Evolutionary conservation across 2,797 vertebrate species (phyloP), one percentile per base, ranked within the genome.

Genomic region (Gadopsis bispinosus): DNA sequence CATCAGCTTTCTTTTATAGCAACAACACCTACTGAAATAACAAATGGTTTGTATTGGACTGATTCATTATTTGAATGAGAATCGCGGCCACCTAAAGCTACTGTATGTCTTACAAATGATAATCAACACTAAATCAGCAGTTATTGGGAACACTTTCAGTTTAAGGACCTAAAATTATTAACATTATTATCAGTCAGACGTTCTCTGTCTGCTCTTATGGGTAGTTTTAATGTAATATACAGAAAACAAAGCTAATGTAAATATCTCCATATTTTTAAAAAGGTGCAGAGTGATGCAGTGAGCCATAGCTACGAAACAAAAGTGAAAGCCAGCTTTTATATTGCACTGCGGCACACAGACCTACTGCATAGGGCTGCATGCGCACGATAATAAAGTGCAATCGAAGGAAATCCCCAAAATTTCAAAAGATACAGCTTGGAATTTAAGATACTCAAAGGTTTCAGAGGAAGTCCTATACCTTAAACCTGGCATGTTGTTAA

Each of bases 271-370:
- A 19, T 14, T 59, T 56, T 11, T 8, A 26, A 26, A 26, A 26
- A 20, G 7, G 13, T 1, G 26, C 1, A 55, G 0, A 72, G 16
- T 7, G 3, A 4, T 2, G n/a, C 7, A 6, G 20, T 8, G 4
- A 33, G 8, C 26, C 58, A 4, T 8, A 22, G 9, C 16, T 5
- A 26, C 1, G 7, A 87, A 85, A n/a, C 48, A 45, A 83, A 88
- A 85, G 41, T 54, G n/a, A 83, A 87, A 88, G 53, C 3, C 2
- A 59, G 13, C 0, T 3, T 48, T 33, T 11, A 39, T 0, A 0
- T 1, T 50, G 19, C 7, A 8, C 1, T 66, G 3, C 0, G 17
- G 4, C 13, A 47, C 22, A 3, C 8, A 31, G 5, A 26, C 9
- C 13, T 17, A 4, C 7, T 26, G 1, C 48, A 43, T 1, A 31